These are phyloP conservation scores for Polypedilum pembai DNA, from an alignment of 1,140 invertebrate genomes.

Conservation along the genomic window DNA sequence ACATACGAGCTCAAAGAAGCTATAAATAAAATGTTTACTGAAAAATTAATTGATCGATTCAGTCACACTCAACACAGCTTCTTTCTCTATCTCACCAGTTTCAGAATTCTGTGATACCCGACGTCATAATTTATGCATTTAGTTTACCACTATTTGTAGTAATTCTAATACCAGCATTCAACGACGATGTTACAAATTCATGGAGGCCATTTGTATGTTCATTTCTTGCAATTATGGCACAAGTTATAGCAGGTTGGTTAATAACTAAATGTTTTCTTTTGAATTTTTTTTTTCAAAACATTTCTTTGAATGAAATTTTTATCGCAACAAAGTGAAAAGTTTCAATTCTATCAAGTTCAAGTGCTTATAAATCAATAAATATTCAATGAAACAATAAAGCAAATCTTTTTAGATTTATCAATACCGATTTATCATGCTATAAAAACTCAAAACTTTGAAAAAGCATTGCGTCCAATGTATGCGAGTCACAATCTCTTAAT, in stretches of 20 bases:
- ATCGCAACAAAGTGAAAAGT: too few relatives aligned
- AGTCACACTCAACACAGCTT: neutral
- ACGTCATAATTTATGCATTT: conserved; percentile 39
- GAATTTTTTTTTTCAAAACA: neutral
- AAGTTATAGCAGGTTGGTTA: conserved; percentile 40
- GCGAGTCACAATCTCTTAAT: conserved; percentile 61
- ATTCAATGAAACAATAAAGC: conserved; percentile 33
- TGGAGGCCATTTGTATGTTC: conserved; percentile 47
- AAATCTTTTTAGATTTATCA: conserved; percentile 48
- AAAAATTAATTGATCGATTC: conserved; percentile 26
- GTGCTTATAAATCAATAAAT: too few relatives aligned
- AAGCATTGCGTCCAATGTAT: conserved; percentile 54
- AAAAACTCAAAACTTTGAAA: conserved; percentile 36
- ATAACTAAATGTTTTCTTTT: conserved; percentile 39
- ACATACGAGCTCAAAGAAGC: too few relatives aligned
- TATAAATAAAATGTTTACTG: too few relatives aligned
- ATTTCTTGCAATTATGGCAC: conserved; percentile 43
- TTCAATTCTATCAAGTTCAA: neutral
- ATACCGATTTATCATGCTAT: conserved; percentile 50
- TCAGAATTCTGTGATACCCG: conserved; percentile 41
- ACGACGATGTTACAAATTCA: conserved; percentile 41
- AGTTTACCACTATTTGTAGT: conserved; percentile 33
- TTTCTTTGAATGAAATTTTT: neutral
- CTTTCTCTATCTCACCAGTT: conserved; percentile 29
- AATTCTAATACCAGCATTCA: conserved; percentile 20